These are phyloP conservation scores for Conops quadrifasciatus DNA, from an alignment of 2,888 invertebrate species.

Conservation along the genomic window DNA sequence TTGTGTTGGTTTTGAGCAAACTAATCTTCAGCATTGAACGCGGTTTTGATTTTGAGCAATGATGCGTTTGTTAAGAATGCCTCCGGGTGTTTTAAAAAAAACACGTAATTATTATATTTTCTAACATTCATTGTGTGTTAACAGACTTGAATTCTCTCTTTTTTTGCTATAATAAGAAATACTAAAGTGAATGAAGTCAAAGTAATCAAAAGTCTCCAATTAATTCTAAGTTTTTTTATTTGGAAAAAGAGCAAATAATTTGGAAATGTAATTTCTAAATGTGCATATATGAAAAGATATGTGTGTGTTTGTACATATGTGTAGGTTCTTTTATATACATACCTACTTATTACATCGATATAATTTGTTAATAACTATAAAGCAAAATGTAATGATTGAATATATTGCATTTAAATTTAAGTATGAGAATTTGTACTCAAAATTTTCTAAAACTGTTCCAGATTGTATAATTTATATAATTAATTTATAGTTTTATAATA, in stretches of 20 bases:
- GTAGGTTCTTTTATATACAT: background rate
- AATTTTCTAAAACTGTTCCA: background rate
- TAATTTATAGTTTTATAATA: background rate
- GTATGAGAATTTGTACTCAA: background rate
- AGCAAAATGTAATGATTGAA: conserved; percentile 4
- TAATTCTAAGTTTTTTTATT: conserved; percentile 6
- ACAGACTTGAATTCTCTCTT: background rate
- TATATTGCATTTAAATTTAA: conserved; percentile 14
- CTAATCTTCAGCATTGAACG: too few species aligned
- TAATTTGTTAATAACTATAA: background rate
- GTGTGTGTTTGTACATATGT: background rate
- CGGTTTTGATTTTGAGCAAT: too few species aligned
- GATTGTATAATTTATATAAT: background rate
- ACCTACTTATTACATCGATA: background rate
- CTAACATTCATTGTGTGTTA: background rate
- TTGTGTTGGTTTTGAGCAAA: too few species aligned
- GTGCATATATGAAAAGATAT: background rate
- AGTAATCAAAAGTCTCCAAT: background rate
- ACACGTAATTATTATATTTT: background rate
- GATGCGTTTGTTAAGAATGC: too few species aligned
- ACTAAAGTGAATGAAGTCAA: too few species aligned
- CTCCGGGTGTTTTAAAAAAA: too few species aligned
- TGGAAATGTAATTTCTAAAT: background rate
- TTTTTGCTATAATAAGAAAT: background rate
- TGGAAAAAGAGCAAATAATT: background rate